A percentile compares a stretch with the other conserved stretches of the same genome.
Evolutionary conservation across 1,140 invertebrate genomes (phyloP).

Genomic region (Drosophila chauvacae): DNA sequence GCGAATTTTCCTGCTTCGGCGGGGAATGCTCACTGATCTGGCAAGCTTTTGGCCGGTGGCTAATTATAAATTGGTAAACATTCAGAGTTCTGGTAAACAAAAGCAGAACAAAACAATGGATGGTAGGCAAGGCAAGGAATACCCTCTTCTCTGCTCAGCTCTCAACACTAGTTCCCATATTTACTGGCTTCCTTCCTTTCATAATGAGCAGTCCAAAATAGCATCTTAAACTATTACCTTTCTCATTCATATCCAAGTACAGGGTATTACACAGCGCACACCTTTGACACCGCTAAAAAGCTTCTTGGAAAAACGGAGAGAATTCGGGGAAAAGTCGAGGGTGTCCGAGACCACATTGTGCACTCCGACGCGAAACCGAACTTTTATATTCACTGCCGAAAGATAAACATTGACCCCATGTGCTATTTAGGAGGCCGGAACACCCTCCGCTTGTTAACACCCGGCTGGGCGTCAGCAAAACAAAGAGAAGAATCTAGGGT

Average conservation of each 20-base stretch:
- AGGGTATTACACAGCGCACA: not conserved
- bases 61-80: slow-evolving; percentile 68
- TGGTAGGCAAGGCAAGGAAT: not conserved
- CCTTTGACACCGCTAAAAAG: not conserved
- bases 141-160: not conserved
- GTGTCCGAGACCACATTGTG: not conserved
- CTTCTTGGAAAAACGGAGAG: not conserved
- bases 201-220: not conserved
- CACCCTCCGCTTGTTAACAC: slow-evolving; percentile 12
- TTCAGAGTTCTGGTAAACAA: slow-evolving; percentile 39
- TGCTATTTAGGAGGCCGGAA: slow-evolving; percentile 2
- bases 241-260: not conserved
- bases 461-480: not conserved
- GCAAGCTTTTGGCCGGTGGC: slow-evolving; percentile 46
- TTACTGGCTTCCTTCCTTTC: not conserved
- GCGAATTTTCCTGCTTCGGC: slow-evolving; percentile 3
- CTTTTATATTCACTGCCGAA: not conserved
- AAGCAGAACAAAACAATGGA: not conserved
- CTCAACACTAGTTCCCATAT: not conserved
- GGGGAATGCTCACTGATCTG: slow-evolving; percentile 53
- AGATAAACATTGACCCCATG: slow-evolving; percentile 31
- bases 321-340: not conserved
- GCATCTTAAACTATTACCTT: no score
- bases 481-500: not conserved
- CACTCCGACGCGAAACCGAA: not conserved